These are phyloP conservation scores for Leucoraja ocellata DNA, from an alignment of 2,797 vertebrate species.

Conservation along the genomic window DNA sequence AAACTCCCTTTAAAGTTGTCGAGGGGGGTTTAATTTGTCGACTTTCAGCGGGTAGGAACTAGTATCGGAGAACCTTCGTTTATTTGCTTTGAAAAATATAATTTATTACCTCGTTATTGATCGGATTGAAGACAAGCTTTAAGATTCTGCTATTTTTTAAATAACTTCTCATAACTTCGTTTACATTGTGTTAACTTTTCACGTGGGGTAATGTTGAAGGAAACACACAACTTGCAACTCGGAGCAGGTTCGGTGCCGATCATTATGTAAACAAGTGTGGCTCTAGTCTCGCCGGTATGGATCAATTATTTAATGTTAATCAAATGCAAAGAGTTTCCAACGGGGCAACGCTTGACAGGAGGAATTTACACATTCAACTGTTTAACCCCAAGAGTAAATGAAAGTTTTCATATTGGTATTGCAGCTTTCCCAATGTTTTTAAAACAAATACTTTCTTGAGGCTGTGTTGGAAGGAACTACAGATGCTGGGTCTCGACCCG, in stretches of 20 bases:
- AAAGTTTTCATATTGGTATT: background rate
- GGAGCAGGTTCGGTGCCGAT: too few relatives aligned
- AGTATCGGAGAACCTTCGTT: background rate
- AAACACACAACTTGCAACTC: background rate
- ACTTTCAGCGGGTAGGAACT: background rate
- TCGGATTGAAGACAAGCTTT: too few relatives aligned
- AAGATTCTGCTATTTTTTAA: too few relatives aligned
- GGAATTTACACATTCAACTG: background rate
- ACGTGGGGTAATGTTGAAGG: background rate
- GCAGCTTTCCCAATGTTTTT: too few relatives aligned
- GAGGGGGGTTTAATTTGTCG: background rate
- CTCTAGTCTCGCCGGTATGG: too few relatives aligned
- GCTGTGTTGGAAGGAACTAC: too few relatives aligned
- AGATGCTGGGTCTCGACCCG: too few relatives aligned
- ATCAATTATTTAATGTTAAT: background rate
- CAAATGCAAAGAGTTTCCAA: background rate
- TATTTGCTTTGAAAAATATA: background rate
- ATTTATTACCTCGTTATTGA: background rate
- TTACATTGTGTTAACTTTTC: background rate
- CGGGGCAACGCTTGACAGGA: background rate
- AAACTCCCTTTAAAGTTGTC: background rate
- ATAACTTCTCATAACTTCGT: background rate
- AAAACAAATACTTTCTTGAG: too few relatives aligned
- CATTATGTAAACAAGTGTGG: background rate
- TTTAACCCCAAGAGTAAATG: background rate